A percentile compares a stretch with the other conserved stretches of the same genome.
These are phyloP conservation scores for Momotus momota DNA, from an alignment of 2,797 vertebrate species.

Conservation along the genomic window DNA sequence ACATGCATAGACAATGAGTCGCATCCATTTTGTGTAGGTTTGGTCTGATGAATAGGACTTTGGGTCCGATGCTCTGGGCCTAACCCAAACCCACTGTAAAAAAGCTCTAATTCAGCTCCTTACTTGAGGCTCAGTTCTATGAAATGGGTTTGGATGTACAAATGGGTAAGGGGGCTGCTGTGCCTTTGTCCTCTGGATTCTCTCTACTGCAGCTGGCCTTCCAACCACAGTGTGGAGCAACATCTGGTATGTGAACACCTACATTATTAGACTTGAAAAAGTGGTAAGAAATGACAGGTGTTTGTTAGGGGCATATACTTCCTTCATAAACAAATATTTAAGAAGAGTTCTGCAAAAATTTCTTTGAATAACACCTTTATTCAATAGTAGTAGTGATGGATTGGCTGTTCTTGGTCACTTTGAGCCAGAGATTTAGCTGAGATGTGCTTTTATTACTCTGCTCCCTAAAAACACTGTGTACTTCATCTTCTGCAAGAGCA, in stretches of 20 bases:
- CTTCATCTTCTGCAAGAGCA: neutral
- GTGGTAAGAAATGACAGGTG: neutral
- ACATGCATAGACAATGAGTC: neutral
- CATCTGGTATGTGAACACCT: neutral
- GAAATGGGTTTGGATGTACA: neutral
- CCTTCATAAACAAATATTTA: neutral
- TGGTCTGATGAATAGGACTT: neutral
- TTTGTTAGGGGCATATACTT: neutral
- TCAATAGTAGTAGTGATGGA: neutral
- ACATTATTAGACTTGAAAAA: neutral
- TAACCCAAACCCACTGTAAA: neutral
- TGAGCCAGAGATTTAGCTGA: neutral
- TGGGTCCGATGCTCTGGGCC: neutral
- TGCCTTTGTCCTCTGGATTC: neutral
- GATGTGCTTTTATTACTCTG: neutral
- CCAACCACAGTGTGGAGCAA: accelerated
- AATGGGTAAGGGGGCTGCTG: neutral
- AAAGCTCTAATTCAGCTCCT: neutral
- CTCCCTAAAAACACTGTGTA: neutral
- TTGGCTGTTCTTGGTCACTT: neutral
- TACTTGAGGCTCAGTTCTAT: neutral
- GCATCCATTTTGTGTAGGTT: neutral
- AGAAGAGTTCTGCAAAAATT: neutral
- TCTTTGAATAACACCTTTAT: neutral
- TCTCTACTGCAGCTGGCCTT: neutral